phyloP scores from a whole-genome alignment of 2,797 vertebrate species.

The Bovichtus variegatus region DNA sequence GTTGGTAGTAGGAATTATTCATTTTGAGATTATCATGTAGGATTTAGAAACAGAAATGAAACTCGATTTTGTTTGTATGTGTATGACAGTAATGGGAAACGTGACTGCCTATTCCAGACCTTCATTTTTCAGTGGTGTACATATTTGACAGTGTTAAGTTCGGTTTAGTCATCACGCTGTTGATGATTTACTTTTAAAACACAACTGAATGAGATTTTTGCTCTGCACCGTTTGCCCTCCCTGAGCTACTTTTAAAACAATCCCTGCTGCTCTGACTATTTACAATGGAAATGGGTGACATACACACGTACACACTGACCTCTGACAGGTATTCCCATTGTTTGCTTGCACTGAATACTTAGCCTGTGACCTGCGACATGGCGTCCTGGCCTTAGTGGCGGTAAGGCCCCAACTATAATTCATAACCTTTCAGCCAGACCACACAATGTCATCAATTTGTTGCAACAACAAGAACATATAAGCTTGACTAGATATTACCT shows the following conservation, averaged over 20 bases:
- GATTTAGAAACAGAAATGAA: neutral
- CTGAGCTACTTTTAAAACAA: slow-evolving; percentile 5
- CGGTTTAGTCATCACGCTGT: neutral
- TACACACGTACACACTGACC: too few relatives aligned
- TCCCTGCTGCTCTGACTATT: slow-evolving; percentile 10
- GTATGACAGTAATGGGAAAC: neutral
- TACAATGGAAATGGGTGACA: too few relatives aligned
- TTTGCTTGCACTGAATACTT: slow-evolving; percentile 22
- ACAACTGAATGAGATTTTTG: neutral
- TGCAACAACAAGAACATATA: slow-evolving; percentile 8
- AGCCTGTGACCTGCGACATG: slow-evolving; percentile 24
- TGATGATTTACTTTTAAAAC: neutral
- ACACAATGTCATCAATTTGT: slow-evolving; percentile 29
- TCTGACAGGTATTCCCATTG: slow-evolving; percentile 13
- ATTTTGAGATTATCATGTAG: slow-evolving; percentile 19
- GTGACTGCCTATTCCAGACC: neutral
- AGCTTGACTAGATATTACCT: neutral
- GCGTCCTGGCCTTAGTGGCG: neutral
- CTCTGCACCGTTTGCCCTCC: neutral
- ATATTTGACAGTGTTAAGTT: neutral
- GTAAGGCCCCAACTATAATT: slow-evolving; percentile 5
- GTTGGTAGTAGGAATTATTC: slow-evolving; percentile 71
- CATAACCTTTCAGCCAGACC: slow-evolving; percentile 22
- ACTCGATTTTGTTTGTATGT: neutral
- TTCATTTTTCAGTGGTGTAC: neutral